A percentile compares a stretch with the other conserved stretches of the same genome.
Conservation (phyloP, 2,888 invertebrate species). For the Dryocosmus kuriphilus region DNA sequence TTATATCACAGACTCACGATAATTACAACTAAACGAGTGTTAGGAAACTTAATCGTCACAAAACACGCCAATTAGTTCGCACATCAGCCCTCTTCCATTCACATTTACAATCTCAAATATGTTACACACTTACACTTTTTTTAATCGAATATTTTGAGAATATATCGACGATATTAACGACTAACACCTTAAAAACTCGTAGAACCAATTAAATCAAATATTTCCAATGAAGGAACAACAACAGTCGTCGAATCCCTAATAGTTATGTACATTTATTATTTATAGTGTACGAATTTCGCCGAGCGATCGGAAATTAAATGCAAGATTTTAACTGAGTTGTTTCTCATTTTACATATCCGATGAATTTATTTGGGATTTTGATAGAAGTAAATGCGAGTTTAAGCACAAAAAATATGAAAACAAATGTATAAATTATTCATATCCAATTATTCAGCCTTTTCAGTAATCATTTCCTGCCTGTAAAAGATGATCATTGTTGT, state of each 20-base stretch:
- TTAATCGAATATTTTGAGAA: constrained; percentile 3
- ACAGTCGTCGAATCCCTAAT: constrained; percentile 13
- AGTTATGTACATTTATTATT: constrained; percentile 33
- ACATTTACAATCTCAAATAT: not conserved
- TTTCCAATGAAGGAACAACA: constrained; percentile 23
- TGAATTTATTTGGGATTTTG: not conserved
- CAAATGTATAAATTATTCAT: not conserved
- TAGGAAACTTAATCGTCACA: constrained; percentile 58
- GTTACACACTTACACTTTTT: constrained; percentile 14
- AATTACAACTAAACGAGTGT: constrained; percentile 69
- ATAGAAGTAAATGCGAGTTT: not conserved
- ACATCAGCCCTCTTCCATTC: constrained; percentile 4
- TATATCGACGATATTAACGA: not conserved
- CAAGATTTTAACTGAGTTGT: not conserved
- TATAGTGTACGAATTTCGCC: constrained; percentile 8
- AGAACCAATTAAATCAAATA: constrained; percentile 7
- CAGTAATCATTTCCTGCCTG: not conserved
- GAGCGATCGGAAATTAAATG: constrained; percentile 5
- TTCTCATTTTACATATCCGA: not conserved
- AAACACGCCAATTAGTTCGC: constrained; percentile 31
- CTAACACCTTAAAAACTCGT: not conserved
- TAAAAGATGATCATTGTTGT: not conserved
- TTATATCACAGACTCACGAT: constrained; percentile 72
- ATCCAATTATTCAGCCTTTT: not conserved
- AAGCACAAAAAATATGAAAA: too few relatives aligned